These are phyloP conservation scores for Artibeus jamaicensis DNA, from an alignment of 2,797 vertebrate genomes.

Conservation along the genomic window DNA sequence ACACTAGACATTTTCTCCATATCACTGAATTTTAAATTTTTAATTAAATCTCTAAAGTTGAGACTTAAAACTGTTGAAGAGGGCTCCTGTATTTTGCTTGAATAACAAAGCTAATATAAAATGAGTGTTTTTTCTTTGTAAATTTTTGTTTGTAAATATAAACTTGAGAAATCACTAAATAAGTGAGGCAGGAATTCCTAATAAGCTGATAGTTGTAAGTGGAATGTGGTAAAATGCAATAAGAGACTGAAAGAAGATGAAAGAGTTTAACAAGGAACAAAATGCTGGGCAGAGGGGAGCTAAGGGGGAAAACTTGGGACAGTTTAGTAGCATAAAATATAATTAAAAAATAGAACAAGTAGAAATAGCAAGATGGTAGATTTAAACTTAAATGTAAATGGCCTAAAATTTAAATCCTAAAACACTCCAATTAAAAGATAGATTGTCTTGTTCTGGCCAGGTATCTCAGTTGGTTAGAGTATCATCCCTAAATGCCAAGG, in stretches of 20 bases:
- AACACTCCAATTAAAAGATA: neutral
- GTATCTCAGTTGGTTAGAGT: neutral
- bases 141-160: slow-evolving; percentile 17
- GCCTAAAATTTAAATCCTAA: neutral
- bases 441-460: neutral
- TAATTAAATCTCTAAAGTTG: slow-evolving; percentile 27
- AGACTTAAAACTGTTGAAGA: slow-evolving; percentile 8
- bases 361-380: slow-evolving; percentile 8
- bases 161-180: neutral
- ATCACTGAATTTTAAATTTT: neutral
- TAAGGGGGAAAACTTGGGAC: too few relatives aligned
- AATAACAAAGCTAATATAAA: slow-evolving; percentile 18
- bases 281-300: neutral
- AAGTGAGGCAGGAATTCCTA: slow-evolving; percentile 12
- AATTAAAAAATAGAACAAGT: neutral
- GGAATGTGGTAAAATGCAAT: slow-evolving; percentile 5
- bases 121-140: neutral
- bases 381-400: slow-evolving; percentile 17
- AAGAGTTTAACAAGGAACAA: neutral
- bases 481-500: neutral
- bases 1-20: neutral
- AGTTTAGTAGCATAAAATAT: too few relatives aligned
- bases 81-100: slow-evolving; percentile 1
- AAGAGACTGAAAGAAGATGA: neutral
- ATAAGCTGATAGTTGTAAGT: neutral